Evolutionary conservation across 2,888 invertebrate species (phyloP), one percentile per base, ranked within the genome.

Genomic region (Bibio marci): DNA sequence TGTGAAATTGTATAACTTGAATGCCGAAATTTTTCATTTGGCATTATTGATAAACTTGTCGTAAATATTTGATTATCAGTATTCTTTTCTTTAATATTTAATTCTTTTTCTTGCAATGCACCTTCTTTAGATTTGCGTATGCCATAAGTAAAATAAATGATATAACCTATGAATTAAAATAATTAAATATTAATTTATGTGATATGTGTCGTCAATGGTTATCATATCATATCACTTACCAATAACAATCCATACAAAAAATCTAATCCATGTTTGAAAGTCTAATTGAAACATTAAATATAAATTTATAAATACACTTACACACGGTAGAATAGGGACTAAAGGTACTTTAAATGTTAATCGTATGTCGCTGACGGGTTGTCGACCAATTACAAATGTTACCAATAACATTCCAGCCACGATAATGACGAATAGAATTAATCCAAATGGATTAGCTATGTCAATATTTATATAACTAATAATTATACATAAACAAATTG

Each of bases 201-300:
- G 19, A 14, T 35, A 33, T 15, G 19, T 10, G 15, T 27, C 10
- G 18, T n/a, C 37, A 12, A 15, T 15, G 10, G 13, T 18, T 30
- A 15, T 30, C 11, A 32, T 15, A 14, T 4, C 10, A 42, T 26
- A 31, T 19, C 14, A 34, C 66, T 65, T 54, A 71, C 91, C 92
- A 43, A 90, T 63, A 7, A 67, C 53, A 48, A 94, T 70, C 92
- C 92, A 94, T 13, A 83, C 69, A 39, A 70, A 64, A 63, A 92
- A 91, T 51, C 91, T 69, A 41, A 88, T 72, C 92, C 92, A 92
- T 3, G 92, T 92, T 51, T 75, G 70, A 37, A 68, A 50, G 55
- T 87, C 83, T 44, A 94, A 65, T 63, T 88, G 83, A 50, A 86
- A 71, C 91, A 92, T 92, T 39, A 94, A 66, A 60, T 88, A 90